phyloP scores from a whole-genome alignment of 64 coral and sea anemone species.

The Montipora capricornis region DNA sequence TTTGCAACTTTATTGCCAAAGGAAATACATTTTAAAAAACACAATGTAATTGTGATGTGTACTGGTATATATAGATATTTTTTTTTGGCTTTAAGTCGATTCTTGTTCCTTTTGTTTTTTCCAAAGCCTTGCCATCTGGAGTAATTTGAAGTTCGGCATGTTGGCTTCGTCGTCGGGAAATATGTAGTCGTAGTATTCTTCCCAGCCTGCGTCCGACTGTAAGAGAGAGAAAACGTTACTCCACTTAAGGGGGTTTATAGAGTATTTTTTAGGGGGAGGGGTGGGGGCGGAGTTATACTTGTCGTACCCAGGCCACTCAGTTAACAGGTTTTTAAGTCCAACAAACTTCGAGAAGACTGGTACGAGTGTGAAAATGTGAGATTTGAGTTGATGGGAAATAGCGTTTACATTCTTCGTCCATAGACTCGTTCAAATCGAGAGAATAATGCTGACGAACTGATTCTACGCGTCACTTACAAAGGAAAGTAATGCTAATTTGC shows the following conservation, averaged over 20 bases:
- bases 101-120: slow-evolving; percentile 76
- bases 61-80: neutral
- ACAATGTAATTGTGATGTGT: neutral
- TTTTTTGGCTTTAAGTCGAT: neutral
- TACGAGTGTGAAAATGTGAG: neutral
- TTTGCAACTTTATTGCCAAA: no score
- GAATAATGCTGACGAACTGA: no score
- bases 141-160: slow-evolving; percentile 95
- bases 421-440: no score
- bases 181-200: slow-evolving; percentile 98
- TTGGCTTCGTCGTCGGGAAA: slow-evolving; percentile 97
- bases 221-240: neutral
- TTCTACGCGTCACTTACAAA: neutral
- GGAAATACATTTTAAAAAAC: neutral
- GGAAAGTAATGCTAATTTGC: neutral
- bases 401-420: no score
- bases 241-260: no score
- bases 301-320: no score
- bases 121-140: slow-evolving; percentile 98
- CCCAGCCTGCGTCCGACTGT: slow-evolving; percentile 97
- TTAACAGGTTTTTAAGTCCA: no score
- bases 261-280: neutral
- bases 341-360: no score
- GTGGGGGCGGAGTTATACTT: neutral
- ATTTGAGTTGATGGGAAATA: neutral